Evolutionary conservation across 2,797 vertebrate species (phyloP), one percentile per base, ranked within the genome.

Genomic region (Crax fasciolata): DNA sequence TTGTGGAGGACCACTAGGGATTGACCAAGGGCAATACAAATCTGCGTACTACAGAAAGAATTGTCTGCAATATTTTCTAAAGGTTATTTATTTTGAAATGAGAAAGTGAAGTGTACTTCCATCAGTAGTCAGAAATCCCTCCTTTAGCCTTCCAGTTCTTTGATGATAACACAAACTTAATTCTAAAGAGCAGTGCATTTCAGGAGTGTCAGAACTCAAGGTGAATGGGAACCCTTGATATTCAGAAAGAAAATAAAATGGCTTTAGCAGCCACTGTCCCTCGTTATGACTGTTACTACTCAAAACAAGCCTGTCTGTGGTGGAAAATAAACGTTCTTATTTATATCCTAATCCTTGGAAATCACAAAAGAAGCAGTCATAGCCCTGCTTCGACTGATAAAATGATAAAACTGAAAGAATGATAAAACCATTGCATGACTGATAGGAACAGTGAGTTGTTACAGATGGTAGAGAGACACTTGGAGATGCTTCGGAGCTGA

Each of bases 281-380:
- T 87, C 77, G 48, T 77, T 72, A 46, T 7, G 14, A 72, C 74
- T 68, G 44, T 57, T 68, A 20, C 81, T 35, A 23, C 87, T 90
- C 62, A 62, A 92, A 89, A 91, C 48, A 95, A 90, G 81, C 74
- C 92, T 75, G 51, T 66, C 46, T 70, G 66, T 66, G 41, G 54
- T 63, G 38, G 62, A 84, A 81, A 93, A 92, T 61, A 63, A 87
- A 86, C 57, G 70, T 72, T 48, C 80, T 80, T 52, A 74, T 92
- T 95, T 86, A 73, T 73, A 48, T 73, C 25, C 30, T 20, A 92
- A 74, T 61, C 38, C 71, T 52, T 30, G 54, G 74, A 63, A 86
- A 86, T 61, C 72, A 91, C 62, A 86, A 72, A 85, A 57, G 58
- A 55, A 72, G 30, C 41, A 83, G 76, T 74, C 77, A 84, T 88